Evolutionary conservation across 2,888 invertebrate species (phyloP), one percentile per base, ranked within the genome.

Genomic region (Parnassius smintheus): DNA sequence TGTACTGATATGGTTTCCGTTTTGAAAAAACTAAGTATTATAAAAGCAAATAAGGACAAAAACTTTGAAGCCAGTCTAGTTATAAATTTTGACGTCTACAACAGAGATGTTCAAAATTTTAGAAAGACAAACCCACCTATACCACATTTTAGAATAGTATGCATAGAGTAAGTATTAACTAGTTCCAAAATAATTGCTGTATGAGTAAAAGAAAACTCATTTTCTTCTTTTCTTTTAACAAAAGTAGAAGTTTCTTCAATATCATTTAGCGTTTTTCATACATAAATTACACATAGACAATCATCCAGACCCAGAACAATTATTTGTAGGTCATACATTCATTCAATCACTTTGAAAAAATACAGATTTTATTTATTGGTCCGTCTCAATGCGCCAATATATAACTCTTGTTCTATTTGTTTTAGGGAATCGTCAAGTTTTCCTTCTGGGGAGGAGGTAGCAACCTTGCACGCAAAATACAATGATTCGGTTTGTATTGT

Each of bases 41-140:
- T 92, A 59, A 69, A 75, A 61, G 75, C 71, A 22, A 74, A 77
- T 61, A 78, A 76, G 59, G 71, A 68, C 11, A 51, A 73, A 8
- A 59, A 2, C 1, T 13, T 65, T 2, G 61, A 66, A 12, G 75
- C 80, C 62, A 72, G 65, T 62, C 70, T 91, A 0, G 70, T 56
- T 12, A 71, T 92, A 50, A 75, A 85, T 72, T 92, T 86, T 65
- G 91, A 92, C 74, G 88, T 92, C 9, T 92, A 88, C 65, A 83
- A 86, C 58, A 86, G 86, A 66, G 80, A 90, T 74, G 82, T 88
- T 25, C 83, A 82, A 62, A 82, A 86, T 69, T 89, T 89, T 64
- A 85, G 73, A 62, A 92, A 92, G 70, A 76, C 80, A 0, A 75
- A 80, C 63, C 82, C 76, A 49, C 88, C 91, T 0, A 78, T 73